Base-by-base conservation (phyloP, 2,113 vertebrate genomes). In the Perca flavescens region DNA sequence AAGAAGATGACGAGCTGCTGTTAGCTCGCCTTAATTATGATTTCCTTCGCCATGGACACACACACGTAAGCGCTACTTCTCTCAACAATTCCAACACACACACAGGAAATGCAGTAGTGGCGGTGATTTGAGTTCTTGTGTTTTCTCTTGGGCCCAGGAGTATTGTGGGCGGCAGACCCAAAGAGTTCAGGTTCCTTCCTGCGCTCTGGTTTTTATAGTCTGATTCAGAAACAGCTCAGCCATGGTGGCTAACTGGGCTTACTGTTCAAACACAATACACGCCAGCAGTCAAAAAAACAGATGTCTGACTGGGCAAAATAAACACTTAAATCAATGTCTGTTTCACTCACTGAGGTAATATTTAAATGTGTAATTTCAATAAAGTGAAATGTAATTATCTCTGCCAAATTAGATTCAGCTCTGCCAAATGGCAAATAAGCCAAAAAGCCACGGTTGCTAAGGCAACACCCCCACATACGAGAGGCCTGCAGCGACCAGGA, bases 141-240 rank as follows among this genome's bases (percentile, higher is more conserved):
- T 86, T 69, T 84, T 79, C 73, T 78, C 77, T 28, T 34, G 66
- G 68, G 50, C 65, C 50, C 47, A 14, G 49, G 64, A 56, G 50
- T 52, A 65, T 43, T 90, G 79, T 88, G 83, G 81, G 81, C 70
- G 64, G 83, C 74, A 76, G 78, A 85, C 72, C 82, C 60, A 52
- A 52, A 72, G 77, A 80, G 65, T 57, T 89, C 75, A 57, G 61
- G 68, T 78, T 92, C 79, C 90, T 92, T 90, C 86, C 89, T 87
- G 87, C 31, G 1, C 63, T 25, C 28, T 47, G 22, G 25, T 61
- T 85, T 91, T 83, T 67, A 77, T 46, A 79, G 75, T 74, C 25
- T 76, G 78, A 85, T 68, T 79, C 80, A 86, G 31, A 77, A 82
- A 80, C 65, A 62, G 54, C 79, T 82, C 68, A 57, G 74, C 80